phyloP scores from a whole-genome alignment of 2,888 invertebrate genomes.

The Chaitophorus viminalis region DNA sequence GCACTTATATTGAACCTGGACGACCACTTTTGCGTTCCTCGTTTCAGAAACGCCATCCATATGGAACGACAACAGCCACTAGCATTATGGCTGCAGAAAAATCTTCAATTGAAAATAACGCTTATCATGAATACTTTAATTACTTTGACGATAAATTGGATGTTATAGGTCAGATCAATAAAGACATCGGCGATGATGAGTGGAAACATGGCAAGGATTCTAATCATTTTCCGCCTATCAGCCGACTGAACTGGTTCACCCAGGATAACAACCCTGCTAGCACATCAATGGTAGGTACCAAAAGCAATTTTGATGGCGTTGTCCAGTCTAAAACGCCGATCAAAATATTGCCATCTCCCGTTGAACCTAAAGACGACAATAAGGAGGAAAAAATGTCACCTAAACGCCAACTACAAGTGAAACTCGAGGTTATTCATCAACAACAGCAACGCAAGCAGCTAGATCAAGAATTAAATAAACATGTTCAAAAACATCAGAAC shows the following conservation, averaged over 20 bases:
- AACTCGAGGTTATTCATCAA: not conserved
- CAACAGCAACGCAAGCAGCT: not conserved
- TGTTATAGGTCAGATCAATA: not conserved
- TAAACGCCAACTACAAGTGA: not conserved
- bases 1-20: not conserved
- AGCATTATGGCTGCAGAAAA: not conserved
- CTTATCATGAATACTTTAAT: not conserved
- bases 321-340: too few relatives aligned
- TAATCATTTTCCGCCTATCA: not conserved
- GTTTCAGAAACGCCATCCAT: conserved; percentile 4
- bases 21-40: not conserved
- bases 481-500: not conserved
- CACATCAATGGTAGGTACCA: too few relatives aligned
- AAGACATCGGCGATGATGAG: not conserved
- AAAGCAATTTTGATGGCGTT: too few relatives aligned
- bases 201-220: too few relatives aligned
- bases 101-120: not conserved
- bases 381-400: not conserved
- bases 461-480: not conserved
- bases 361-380: not conserved
- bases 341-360: not conserved
- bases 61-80: not conserved
- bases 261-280: not conserved
- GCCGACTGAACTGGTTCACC: not conserved
- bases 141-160: not conserved